Evolutionary conservation across 2,888 invertebrate genomes (phyloP).

Genomic region (Synanthedon formicaeformis): DNA sequence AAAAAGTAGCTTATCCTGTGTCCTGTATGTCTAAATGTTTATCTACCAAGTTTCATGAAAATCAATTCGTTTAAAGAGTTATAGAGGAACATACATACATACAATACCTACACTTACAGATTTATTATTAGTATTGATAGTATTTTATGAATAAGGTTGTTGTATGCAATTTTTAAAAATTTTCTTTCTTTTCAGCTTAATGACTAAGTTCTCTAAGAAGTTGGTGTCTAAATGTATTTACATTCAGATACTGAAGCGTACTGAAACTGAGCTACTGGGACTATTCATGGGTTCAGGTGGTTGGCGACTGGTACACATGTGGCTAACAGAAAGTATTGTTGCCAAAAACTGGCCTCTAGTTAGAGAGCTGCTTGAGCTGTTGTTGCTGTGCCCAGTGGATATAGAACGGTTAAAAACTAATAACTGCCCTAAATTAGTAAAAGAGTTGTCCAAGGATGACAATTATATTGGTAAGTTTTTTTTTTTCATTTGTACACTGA

Average conservation of each 20-base stretch:
- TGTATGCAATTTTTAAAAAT: neutral
- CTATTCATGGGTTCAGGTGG: conserved; percentile 93
- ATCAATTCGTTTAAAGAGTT: too few relatives aligned
- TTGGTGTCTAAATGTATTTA: conserved; percentile 96
- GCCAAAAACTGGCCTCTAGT: conserved; percentile 89
- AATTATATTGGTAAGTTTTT: conserved; percentile 79
- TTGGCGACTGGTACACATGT: conserved; percentile 90
- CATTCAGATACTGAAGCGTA: conserved; percentile 90
- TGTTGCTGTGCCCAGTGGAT: conserved; percentile 89
- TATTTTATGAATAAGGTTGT: neutral
- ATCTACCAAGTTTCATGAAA: too few relatives aligned
- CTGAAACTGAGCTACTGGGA: conserved; percentile 84
- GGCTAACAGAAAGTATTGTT: conserved; percentile 89
- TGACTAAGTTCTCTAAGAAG: conserved; percentile 96
- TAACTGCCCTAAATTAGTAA: conserved; percentile 91
- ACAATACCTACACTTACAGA: too few relatives aligned
- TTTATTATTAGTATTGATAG: too few relatives aligned
- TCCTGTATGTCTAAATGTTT: too few relatives aligned
- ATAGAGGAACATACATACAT: too few relatives aligned
- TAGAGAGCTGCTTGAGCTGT: conserved; percentile 85
- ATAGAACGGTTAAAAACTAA: conserved; percentile 91
- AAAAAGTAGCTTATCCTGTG: too few relatives aligned
- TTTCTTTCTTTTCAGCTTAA: conserved; percentile 77
- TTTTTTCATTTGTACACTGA: too few relatives aligned
- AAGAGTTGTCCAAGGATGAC: conserved; percentile 85